Conservation (phyloP, 1,140 invertebrate genomes). For the Hydropsyche tenuis region DNA sequence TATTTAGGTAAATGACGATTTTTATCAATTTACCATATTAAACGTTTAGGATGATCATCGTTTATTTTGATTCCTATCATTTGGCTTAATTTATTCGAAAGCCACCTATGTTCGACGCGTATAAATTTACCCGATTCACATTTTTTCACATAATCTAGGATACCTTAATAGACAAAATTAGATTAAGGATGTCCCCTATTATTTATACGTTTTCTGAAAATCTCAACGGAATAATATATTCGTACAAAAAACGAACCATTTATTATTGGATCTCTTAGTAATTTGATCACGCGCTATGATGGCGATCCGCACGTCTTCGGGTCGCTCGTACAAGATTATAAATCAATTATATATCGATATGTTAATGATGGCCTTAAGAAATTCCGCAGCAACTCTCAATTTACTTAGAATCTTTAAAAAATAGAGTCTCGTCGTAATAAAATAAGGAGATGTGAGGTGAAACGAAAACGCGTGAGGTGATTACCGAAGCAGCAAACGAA, state of each 20-base stretch:
- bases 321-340: background rate
- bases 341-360: conserved; percentile 29
- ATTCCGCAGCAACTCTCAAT: conserved; percentile 15
- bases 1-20: conserved; percentile 12
- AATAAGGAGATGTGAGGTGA: conserved; percentile 16
- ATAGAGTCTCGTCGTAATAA: conserved; percentile 16
- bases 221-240: background rate
- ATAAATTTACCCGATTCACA: conserved; percentile 8
- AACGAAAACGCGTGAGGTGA: conserved; percentile 16
- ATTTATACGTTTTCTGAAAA: background rate
- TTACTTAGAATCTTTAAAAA: conserved; percentile 31
- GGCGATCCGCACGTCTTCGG: background rate
- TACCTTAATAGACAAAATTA: background rate
- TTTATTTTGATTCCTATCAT: conserved; percentile 39
- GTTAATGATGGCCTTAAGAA: conserved; percentile 29
- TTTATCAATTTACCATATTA: conserved; percentile 6
- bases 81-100: conserved; percentile 33
- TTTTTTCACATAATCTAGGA: background rate
- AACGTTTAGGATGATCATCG: conserved; percentile 6
- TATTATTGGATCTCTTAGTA: background rate
- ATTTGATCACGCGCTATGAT: background rate
- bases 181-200: conserved; percentile 4
- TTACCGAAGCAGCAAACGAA: background rate
- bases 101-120: conserved; percentile 25
- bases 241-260: too few species aligned